Percentiles rank a stretch among this genome's conserved stretches.
phyloP scores from a whole-genome alignment of 1,140 invertebrate species.

The Drosophila lacertosa region DNA sequence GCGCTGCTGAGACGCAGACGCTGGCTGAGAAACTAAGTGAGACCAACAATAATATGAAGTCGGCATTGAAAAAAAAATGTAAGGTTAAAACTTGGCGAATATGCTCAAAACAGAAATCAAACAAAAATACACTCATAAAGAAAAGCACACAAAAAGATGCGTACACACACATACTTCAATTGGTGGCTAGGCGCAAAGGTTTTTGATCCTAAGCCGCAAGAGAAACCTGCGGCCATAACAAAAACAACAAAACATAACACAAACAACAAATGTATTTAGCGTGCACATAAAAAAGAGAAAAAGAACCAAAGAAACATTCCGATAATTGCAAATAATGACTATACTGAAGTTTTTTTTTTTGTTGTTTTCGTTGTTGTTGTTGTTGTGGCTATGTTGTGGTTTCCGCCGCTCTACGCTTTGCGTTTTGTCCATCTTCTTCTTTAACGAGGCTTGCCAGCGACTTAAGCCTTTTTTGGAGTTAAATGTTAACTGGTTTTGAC shows the following conservation, averaged over 20 bases:
- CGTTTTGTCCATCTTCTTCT: conserved; percentile 18
- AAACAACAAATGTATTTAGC: conserved; percentile 54
- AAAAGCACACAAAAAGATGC: conserved; percentile 2
- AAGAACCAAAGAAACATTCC: conserved; percentile 72
- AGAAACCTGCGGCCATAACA: conserved; percentile 41
- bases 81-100: conserved; percentile 64
- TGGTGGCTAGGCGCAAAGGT: conserved; percentile 55
- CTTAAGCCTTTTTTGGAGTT: conserved; percentile 73
- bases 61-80: conserved; percentile 71
- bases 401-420: conserved; percentile 30
- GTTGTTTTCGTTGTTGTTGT: conserved; percentile 39
- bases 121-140: conserved; percentile 56
- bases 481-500: conserved; percentile 76
- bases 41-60: conserved; percentile 23
- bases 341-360: conserved; percentile 53
- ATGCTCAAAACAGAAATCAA: conserved; percentile 46
- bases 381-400: conserved; percentile 33
- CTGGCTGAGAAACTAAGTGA: not conserved
- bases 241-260: conserved; percentile 29
- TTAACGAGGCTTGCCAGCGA: conserved; percentile 23
- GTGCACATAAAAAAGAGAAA: conserved; percentile 61
- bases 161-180: not conserved
- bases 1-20: conserved; percentile 8
- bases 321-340: conserved; percentile 81
- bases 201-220: conserved; percentile 70